phyloP scores from a whole-genome alignment of 2,113 vertebrate genomes.

The Carassius auratus region DNA sequence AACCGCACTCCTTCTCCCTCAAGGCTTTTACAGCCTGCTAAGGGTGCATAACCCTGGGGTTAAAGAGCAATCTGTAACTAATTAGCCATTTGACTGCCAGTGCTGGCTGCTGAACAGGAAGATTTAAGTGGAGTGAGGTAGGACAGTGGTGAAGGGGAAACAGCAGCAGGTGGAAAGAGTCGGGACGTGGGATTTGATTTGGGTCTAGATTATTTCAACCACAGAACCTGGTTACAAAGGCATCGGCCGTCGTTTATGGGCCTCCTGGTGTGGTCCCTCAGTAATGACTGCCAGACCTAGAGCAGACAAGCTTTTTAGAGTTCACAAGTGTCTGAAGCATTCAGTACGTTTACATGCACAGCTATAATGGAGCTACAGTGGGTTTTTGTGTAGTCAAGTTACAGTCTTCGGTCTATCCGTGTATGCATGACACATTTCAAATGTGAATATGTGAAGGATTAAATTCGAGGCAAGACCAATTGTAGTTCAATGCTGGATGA shows the following conservation, averaged over 20 bases:
- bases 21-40: conserved; percentile 72
- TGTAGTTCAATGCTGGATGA: not conserved
- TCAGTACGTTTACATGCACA: not conserved
- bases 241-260: conserved; percentile 39
- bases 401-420: not conserved
- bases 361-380: conserved; percentile 4
- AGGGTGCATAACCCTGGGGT: conserved; percentile 71
- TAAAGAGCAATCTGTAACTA: conserved; percentile 80
- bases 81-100: conserved; percentile 76
- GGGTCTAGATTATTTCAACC: conserved; percentile 34
- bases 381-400: not conserved
- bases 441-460: not conserved
- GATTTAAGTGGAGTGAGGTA: conserved; percentile 58
- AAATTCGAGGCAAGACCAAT: not conserved
- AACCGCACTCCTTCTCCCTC: conserved; percentile 74
- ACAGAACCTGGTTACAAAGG: conserved; percentile 47
- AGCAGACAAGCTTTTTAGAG: conserved; percentile 19
- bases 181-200: conserved; percentile 15
- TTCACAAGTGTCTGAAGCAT: conserved; percentile 10
- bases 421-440: not conserved
- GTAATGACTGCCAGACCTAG: conserved; percentile 56
- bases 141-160: not conserved
- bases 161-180: conserved; percentile 50
- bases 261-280: conserved; percentile 46
- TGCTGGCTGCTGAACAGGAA: conserved; percentile 68